Base-by-base conservation (phyloP, 1,140 invertebrate species). In the Coptotermes formosanus region DNA sequence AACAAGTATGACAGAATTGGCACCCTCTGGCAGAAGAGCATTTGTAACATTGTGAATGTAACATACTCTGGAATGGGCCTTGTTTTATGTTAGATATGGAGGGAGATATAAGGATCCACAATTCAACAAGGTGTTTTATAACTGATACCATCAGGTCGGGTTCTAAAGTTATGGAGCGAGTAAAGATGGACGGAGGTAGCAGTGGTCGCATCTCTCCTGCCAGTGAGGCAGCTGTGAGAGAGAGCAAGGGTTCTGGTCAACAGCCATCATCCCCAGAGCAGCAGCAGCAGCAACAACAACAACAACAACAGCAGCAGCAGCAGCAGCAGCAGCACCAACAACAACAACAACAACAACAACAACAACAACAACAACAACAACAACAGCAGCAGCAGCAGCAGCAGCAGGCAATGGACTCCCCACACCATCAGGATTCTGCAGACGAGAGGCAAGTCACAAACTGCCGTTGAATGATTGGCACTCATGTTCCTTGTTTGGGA, bases 101-200 rank as follows among this genome's bases (percentile, higher is more conserved):
- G 25, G 21, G 1, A n/a, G 21, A n/a, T 55, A 11, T 8, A 55
- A 9, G 2, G 21, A 16, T 43, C 3, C 16, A 55, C 7, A 25
- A 55, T 83, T 45, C n/a, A 83, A 7, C 25, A 7, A 11, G 82
- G 14, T 75, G 64, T 75, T 30, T 45, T 25, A 19, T 83, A 45
- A 44, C 25, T 85, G 52, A n/a, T 38, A 45, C 38, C 38, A 52
- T 87, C 86, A 95, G 94, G 88, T 94, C 94, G 32, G 94, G 94
- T 38, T 94, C 94, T 1, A 96, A 95, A 89, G 92, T 94, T 2
- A 91, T 94, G 89, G 95, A 96, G 86, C 91, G 93, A 55, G 87
- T 89, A 44, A 88, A 89, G 45, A 87, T 87, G 16, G 89, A 89
- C 44, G 88, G 88, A 38, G 87, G 88, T 2, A 88, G 83, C 69